phyloP scores from a whole-genome alignment of 2,888 invertebrate genomes.

The Drosophila mayaguana region DNA sequence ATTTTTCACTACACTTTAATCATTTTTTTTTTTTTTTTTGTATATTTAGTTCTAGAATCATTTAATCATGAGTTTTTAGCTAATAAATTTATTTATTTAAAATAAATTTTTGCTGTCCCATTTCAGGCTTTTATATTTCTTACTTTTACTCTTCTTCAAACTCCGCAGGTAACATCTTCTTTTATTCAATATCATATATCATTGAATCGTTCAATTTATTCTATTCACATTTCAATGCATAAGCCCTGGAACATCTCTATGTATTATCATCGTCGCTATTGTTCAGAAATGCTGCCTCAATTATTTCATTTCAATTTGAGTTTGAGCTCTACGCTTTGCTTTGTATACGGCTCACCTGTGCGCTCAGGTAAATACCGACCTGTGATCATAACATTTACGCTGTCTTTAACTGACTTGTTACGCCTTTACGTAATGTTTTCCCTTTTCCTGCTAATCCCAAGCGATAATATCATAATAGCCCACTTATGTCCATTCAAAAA shows the following conservation, averaged over 20 bases:
- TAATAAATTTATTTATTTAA: background rate
- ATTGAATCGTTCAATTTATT: conserved; percentile 19
- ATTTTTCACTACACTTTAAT: too few species aligned
- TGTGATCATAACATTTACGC: conserved; percentile 44
- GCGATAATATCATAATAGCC: conserved; percentile 66
- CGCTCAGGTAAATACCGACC: conserved; percentile 41
- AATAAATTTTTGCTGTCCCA: background rate
- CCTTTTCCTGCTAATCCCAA: conserved; percentile 52
- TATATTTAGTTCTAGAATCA: background rate
- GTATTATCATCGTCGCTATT: conserved; percentile 32
- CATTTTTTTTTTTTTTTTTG: too few species aligned
- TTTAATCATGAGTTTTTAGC: too few species aligned
- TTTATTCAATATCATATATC: conserved; percentile 37
- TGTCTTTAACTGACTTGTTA: conserved; percentile 43
- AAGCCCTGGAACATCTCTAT: conserved; percentile 29
- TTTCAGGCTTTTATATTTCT: background rate
- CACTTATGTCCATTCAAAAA: conserved; percentile 56
- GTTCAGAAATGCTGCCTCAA: conserved; percentile 41
- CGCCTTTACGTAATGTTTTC: conserved; percentile 49
- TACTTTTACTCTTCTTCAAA: background rate
- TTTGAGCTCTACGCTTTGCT: conserved; percentile 29
- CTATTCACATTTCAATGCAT: conserved; percentile 24
- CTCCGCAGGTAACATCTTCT: background rate
- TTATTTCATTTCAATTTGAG: conserved; percentile 40
- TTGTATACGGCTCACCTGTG: conserved; percentile 44